Conservation (phyloP, 2,797 vertebrate species). For the Labroides dimidiatus region DNA sequence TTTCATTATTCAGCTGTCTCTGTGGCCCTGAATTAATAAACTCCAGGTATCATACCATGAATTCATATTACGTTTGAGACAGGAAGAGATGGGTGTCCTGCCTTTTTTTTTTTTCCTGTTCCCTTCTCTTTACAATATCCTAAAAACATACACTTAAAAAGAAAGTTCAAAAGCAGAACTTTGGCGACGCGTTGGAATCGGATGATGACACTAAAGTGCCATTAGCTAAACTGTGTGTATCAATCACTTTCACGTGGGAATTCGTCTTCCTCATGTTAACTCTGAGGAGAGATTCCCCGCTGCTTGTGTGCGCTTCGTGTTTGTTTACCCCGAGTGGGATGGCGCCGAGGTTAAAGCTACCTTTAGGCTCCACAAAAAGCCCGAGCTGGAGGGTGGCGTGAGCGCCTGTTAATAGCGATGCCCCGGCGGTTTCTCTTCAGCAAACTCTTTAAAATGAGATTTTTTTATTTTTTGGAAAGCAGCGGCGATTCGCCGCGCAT, state of each 20-base stretch:
- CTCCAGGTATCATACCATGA: constrained; percentile 75
- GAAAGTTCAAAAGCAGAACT: constrained; percentile 51
- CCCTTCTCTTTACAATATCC: constrained; percentile 44
- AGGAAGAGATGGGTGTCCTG: constrained; percentile 30
- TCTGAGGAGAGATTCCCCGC: constrained; percentile 46
- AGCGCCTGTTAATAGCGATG: constrained; percentile 67
- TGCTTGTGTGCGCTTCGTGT: constrained; percentile 52
- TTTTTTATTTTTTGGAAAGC: constrained; percentile 24
- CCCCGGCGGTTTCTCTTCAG: constrained; percentile 32
- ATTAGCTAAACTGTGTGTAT: constrained; percentile 25
- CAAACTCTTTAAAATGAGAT: constrained; percentile 44
- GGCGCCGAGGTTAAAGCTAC: constrained; percentile 59
- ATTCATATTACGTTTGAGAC: constrained; percentile 76
- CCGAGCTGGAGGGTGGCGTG: constrained; percentile 34
- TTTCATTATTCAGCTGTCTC: constrained; percentile 83
- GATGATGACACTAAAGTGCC: constrained; percentile 26
- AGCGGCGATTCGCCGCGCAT: constrained; percentile 10
- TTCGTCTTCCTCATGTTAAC: not conserved
- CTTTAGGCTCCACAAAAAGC: constrained; percentile 56
- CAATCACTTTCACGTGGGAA: too few relatives aligned
- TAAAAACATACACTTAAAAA: constrained; percentile 67
- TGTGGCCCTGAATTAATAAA: constrained; percentile 84
- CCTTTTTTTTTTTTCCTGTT: not conserved
- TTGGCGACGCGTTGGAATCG: constrained; percentile 40
- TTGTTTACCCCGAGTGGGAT: constrained; percentile 65